These are phyloP conservation scores for Anableps anableps DNA, from an alignment of 2,797 vertebrate species.

Conservation along the genomic window DNA sequence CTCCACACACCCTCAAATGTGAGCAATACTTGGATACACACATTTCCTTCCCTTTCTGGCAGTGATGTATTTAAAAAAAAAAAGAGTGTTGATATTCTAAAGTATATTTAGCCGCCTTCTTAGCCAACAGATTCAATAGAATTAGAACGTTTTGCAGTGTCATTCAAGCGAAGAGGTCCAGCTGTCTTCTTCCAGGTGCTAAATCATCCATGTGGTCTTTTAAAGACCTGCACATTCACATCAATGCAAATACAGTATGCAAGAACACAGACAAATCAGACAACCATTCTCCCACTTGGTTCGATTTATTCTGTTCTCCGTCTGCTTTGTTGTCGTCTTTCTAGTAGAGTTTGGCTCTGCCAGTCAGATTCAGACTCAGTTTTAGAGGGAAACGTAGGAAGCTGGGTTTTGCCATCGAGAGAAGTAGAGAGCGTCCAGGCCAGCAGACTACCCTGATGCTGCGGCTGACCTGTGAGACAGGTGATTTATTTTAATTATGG, in stretches of 20 bases:
- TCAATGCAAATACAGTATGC: constrained; percentile 75
- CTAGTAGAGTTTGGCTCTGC: constrained; percentile 32
- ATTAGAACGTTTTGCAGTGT: constrained; percentile 54
- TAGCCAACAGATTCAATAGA: constrained; percentile 32
- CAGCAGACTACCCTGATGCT: constrained; percentile 43
- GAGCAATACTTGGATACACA: constrained; percentile 46
- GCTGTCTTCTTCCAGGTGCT: constrained; percentile 70
- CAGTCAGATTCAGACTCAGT: constrained; percentile 24
- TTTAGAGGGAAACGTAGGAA: constrained; percentile 25
- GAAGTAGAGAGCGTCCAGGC: constrained; percentile 48
- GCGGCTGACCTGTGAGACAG: constrained; percentile 66
- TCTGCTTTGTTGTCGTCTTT: constrained; percentile 18
- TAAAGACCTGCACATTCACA: constrained; percentile 68
- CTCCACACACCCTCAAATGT: constrained; percentile 25
- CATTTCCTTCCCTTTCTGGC: constrained; percentile 34
- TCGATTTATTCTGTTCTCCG: constrained; percentile 18
- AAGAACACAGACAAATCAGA: constrained; percentile 65
- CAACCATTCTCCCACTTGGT: constrained; percentile 22
- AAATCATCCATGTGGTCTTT: constrained; percentile 57
- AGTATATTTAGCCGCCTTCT: constrained; percentile 29
- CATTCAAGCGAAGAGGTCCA: constrained; percentile 57
- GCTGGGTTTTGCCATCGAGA: constrained; percentile 28
- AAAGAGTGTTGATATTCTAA: constrained; percentile 31
- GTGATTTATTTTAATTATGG: constrained; percentile 46
- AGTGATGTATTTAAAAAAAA: constrained; percentile 29